Evolutionary conservation across 1,140 invertebrate species (phyloP).

Genomic region (Thereuonema tuberculata): DNA sequence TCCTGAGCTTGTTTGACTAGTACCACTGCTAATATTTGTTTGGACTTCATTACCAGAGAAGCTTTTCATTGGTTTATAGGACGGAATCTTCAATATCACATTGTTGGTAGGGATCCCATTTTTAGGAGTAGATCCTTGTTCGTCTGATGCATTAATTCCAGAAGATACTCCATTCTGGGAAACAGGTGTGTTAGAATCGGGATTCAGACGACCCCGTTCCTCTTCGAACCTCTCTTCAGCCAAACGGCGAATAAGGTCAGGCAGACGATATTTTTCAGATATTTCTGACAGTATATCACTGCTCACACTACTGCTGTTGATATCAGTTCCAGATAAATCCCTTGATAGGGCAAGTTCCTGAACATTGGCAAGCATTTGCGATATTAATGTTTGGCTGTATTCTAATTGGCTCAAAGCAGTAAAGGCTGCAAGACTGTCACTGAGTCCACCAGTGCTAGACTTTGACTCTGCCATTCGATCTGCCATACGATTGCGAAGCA

Average conservation of each 20-base stretch:
- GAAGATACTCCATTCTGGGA: constrained; percentile 4
- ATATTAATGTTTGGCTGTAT: constrained; percentile 13
- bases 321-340: neutral
- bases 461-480: constrained; percentile 2
- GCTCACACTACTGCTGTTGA: neutral
- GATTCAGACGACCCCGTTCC: constrained; percentile 20
- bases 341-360: constrained; percentile 18
- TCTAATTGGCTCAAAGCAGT: neutral
- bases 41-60: constrained; percentile 8
- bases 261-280: constrained; percentile 15
- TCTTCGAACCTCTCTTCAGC: constrained; percentile 30
- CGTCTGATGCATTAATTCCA: neutral
- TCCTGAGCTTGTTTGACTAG: constrained; percentile 16
- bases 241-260: constrained; percentile 30
- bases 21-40: neutral
- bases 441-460: neutral
- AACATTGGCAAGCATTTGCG: constrained; percentile 21
- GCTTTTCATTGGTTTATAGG: constrained; percentile 50
- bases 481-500: constrained; percentile 37
- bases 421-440: neutral
- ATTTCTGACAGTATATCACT: constrained; percentile 28
- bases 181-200: constrained; percentile 4
- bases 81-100: constrained; percentile 82
- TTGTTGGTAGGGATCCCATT: constrained; percentile 26
- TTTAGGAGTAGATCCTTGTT: constrained; percentile 12